phyloP scores from a whole-genome alignment of 2,113 vertebrate genomes.

The Pterocles orientalis region DNA sequence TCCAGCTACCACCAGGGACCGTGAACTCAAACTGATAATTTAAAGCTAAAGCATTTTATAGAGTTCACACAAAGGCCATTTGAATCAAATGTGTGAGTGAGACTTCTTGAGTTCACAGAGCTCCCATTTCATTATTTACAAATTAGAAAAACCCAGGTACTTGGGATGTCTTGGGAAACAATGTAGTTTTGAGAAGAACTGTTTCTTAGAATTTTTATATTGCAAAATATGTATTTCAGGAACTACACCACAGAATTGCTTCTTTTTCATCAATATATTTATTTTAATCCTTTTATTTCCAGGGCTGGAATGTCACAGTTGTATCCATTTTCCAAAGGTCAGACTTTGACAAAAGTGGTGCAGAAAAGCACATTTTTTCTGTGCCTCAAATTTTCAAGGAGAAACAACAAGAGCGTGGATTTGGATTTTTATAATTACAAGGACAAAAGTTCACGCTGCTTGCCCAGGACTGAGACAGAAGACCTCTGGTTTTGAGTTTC shows the following conservation, averaged over 20 bases:
- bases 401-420: background rate
- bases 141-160: conserved; percentile 12
- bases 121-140: conserved; percentile 38
- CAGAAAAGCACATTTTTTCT: background rate
- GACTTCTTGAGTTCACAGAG: conserved; percentile 19
- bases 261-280: background rate
- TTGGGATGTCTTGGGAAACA: background rate
- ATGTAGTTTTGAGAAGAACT: background rate
- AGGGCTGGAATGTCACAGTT: background rate
- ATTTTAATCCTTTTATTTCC: conserved; percentile 47
- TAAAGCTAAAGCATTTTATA: conserved; percentile 55
- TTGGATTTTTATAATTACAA: background rate
- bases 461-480: background rate
- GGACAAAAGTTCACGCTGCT: background rate
- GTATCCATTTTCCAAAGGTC: background rate
- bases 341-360: background rate
- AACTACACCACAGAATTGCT: background rate
- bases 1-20: conserved; percentile 21
- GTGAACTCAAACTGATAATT: conserved; percentile 45
- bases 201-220: background rate
- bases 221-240: background rate
- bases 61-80: conserved; percentile 62
- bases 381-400: background rate
- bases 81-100: background rate
- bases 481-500: background rate